Evolutionary conservation across 2,888 invertebrate species (phyloP), one percentile per base, ranked within the genome.

Genomic region (Archaeoteleia sp.): DNA sequence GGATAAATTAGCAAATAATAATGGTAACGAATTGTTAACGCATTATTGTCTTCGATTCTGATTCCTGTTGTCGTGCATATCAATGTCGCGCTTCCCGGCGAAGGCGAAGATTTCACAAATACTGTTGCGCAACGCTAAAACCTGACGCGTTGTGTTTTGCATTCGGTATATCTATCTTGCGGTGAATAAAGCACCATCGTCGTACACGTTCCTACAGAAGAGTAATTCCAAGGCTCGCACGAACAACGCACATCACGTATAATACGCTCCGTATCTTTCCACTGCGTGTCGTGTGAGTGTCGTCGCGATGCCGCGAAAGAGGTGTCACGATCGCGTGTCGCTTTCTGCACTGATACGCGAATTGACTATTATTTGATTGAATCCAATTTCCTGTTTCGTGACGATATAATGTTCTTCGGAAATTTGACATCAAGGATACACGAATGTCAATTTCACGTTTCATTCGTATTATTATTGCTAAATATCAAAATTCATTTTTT

Each of bases 1-100:
- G n/a, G n/a, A n/a, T n/a, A 46, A 62, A 62, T 62, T 43, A 63
- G 55, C 48, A 40, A 55, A 34, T 48, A 55, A 63, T 48, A 55
- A 54, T 46, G 37, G 35, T 39, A 39, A 32, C 27, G 55, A 35
- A 40, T 55, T 49, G 54, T 43, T 48, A 55, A 62, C 42, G 51
- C 17, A 48, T 57, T 63, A 51, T 57, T 49, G 48, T 39, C 20
- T 14, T 37, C 17, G 30, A 37, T 29, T 37, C 37, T 13, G 43
- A 48, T 45, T 51, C 43, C 43, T 42, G 57, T 65, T 65, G 57
- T 57, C 57, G 57, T 57, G 45, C 57, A 57, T 57, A 65, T 51
- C 63, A 63, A 63, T 63, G 65, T 57, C 51, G 43, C 51, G n/a
- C n/a, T 65, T 65, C 57, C 57, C 45, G 57, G 57, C 51, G 53